phyloP scores from a whole-genome alignment of 1,140 invertebrate species.

The Euglossa dilemma region DNA sequence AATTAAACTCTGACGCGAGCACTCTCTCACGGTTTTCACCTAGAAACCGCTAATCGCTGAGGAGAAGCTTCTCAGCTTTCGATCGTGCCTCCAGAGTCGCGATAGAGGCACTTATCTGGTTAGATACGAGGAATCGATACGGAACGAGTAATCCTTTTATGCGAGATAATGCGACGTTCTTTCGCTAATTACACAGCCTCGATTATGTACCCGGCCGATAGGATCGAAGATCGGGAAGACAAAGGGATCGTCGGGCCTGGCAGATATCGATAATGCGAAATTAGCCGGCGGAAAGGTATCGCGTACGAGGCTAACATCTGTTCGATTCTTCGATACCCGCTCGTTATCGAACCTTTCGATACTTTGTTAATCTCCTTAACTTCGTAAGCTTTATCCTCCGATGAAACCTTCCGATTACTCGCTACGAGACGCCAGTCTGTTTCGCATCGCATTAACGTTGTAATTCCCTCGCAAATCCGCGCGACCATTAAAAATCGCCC shows the following conservation, averaged over 20 bases:
- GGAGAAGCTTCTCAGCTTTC: background rate
- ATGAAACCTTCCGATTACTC: background rate
- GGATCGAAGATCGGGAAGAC: background rate
- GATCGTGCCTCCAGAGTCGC: too few species aligned
- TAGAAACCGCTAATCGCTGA: background rate
- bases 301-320: background rate
- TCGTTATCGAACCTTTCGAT: slow-evolving; percentile 24
- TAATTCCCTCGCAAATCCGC: too few species aligned
- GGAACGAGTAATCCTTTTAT: background rate
- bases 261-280: background rate
- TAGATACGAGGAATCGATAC: background rate
- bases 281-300: slow-evolving; percentile 22
- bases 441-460: too few species aligned
- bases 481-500: too few species aligned
- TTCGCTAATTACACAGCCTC: background rate
- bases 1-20: slow-evolving; percentile 4
- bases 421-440: background rate
- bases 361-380: background rate
- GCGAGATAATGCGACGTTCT: background rate
- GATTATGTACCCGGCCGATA: background rate
- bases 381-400: background rate
- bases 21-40: background rate
- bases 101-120: background rate
- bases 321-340: background rate
- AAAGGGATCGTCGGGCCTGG: background rate